These are phyloP conservation scores for Peucedramus taeniatus DNA, from an alignment of 2,113 vertebrate genomes.

Conservation along the genomic window DNA sequence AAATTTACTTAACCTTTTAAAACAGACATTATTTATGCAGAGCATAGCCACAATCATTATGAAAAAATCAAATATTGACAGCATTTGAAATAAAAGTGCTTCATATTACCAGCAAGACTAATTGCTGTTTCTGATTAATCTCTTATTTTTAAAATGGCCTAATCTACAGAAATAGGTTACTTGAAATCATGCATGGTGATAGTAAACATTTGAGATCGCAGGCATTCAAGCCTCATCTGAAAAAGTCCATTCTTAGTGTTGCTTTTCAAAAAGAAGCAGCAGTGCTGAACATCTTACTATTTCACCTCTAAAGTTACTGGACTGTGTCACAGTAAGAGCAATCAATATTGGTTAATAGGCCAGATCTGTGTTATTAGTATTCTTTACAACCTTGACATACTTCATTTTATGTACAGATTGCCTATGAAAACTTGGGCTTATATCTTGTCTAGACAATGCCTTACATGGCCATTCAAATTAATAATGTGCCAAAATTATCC, in stretches of 20 bases:
- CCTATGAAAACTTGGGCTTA: slow-evolving; percentile 71
- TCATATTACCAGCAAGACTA: background rate
- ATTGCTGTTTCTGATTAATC: background rate
- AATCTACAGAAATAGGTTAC: background rate
- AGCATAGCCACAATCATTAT: background rate
- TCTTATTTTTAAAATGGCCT: background rate
- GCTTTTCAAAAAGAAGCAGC: slow-evolving; percentile 3
- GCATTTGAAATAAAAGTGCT: background rate
- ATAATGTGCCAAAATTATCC: slow-evolving; percentile 79
- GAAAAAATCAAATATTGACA: background rate
- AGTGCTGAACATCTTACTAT: background rate
- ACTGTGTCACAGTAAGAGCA: slow-evolving; percentile 54
- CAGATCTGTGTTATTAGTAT: slow-evolving; percentile 72
- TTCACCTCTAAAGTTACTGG: slow-evolving; percentile 63
- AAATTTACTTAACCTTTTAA: background rate
- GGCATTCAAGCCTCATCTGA: background rate
- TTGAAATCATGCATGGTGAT: background rate
- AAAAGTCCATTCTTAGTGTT: background rate
- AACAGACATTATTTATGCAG: background rate
- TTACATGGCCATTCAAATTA: slow-evolving; percentile 79
- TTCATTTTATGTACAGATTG: slow-evolving; percentile 75
- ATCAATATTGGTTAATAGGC: slow-evolving; percentile 76
- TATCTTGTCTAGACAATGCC: slow-evolving; percentile 79
- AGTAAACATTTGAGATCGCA: background rate
- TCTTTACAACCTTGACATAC: slow-evolving; percentile 71